Base-by-base conservation (phyloP, 2,797 vertebrate species). In the Gobionotothen gibberifrons region DNA sequence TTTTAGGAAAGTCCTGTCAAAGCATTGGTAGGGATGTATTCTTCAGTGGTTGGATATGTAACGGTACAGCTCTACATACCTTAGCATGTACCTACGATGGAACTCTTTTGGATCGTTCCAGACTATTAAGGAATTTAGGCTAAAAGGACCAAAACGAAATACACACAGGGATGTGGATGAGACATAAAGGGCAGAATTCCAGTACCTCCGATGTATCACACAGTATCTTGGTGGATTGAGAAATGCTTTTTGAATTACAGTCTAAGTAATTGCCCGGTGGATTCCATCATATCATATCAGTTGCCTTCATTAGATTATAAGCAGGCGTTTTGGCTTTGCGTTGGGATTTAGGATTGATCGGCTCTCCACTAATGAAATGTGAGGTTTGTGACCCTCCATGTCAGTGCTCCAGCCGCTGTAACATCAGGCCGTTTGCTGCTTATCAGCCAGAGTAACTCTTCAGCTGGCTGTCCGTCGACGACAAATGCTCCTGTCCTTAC, bases 281-380 rank as follows among this genome's bases (percentile, higher is more conserved):
- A 81, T 84, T 84, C 79, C 68, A 87, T 88, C 81, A 67, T 48
- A 78, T 86, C 73, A 75, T 79, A 83, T 84, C 79, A 69, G 67
- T 74, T 69, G 56, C 57, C 68, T 66, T 76, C 69, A 89, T 85
- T 86, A 44, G 72, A 87, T 88, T 82, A 84, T 77, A 55, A 53
- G 64, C 12, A 55, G 67, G 39, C 63, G 44, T 79, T 72, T 69
- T 64, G 61, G 49, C 19, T 14, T 72, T 71, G 69, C 46, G 39
- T 76, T 73, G 60, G 68, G 61, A 73, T 83, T 64, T 26, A 39
- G 75, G 72, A 81, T 86, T 84, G 76, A 85, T 86, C 26, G 51
- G 56, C 47, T 16, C 1, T 70, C 29, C 46, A 19, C 54, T 81
- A 79, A 85, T 88, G 68, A 83, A 87, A 87, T 73, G 70, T 79